phyloP scores from a whole-genome alignment of 2,797 vertebrate species.

The Leucoraja ocellata region DNA sequence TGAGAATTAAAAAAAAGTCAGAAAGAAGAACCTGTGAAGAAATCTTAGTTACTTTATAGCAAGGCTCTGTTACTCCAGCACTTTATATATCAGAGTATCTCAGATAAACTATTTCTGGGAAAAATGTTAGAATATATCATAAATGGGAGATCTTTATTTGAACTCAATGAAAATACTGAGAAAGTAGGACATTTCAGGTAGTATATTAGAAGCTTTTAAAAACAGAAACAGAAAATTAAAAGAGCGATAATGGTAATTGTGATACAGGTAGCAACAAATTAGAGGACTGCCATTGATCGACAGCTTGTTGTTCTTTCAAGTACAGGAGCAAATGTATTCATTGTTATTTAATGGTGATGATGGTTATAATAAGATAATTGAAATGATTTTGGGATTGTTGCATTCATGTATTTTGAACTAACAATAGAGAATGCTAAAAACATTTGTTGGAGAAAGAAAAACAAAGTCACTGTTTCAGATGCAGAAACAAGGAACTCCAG shows the following conservation, averaged over 20 bases:
- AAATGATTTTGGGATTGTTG: neutral
- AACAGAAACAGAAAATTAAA: neutral
- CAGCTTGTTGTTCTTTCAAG: neutral
- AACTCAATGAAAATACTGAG: neutral
- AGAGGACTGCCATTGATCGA: neutral
- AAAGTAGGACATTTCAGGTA: neutral
- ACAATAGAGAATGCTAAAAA: neutral
- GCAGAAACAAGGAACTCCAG: no score
- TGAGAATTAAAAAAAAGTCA: neutral
- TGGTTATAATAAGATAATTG: neutral
- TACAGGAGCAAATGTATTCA: neutral
- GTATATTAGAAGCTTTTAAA: neutral
- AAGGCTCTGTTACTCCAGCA: neutral
- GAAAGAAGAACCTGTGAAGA: neutral
- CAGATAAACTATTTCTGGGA: neutral
- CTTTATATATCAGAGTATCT: no score
- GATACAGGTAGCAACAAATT: neutral
- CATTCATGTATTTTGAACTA: neutral
- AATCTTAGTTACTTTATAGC: neutral
- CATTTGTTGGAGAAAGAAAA: neutral
- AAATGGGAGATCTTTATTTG: neutral
- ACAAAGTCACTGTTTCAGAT: neutral
- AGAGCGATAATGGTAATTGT: neutral
- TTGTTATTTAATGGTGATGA: neutral
- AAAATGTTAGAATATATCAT: neutral